Conservation (phyloP, 64 coral and sea anemone species). For the Dendrophyllia cribrosa region DNA sequence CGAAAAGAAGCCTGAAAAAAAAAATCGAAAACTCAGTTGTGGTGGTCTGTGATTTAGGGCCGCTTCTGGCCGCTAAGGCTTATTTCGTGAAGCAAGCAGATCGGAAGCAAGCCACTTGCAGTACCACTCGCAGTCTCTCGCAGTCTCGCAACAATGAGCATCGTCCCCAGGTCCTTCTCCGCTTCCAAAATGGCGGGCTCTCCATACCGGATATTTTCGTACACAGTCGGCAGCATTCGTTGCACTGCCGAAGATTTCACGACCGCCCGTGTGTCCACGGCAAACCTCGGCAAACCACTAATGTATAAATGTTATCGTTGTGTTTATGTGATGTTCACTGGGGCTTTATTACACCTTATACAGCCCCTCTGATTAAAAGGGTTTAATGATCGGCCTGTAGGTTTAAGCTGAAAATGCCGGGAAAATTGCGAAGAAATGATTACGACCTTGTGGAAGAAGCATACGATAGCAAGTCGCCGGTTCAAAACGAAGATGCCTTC, state of each 20-base stretch:
- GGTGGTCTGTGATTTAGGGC: no score
- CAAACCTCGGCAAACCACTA: background rate
- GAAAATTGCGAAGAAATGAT: conserved; percentile 76
- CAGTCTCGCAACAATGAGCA: no score
- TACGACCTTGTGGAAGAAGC: conserved; percentile 93
- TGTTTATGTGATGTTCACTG: background rate
- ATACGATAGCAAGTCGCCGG: conserved; percentile 85
- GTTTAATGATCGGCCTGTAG: background rate
- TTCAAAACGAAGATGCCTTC: conserved; percentile 83
- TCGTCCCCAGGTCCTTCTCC: no score
- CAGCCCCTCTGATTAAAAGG: background rate
- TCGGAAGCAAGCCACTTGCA: no score
- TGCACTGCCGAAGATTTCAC: background rate
- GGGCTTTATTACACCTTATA: background rate
- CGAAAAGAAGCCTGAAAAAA: no score
- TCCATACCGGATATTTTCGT: no score
- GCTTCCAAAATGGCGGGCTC: no score
- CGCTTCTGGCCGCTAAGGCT: no score
- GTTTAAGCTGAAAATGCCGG: conserved; percentile 69
- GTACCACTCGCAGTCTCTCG: no score
- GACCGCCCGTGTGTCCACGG: background rate
- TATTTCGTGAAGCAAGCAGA: no score
- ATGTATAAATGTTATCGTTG: conserved; percentile 21
- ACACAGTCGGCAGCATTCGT: no score
- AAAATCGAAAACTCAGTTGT: no score